Conservation (phyloP, 2,113 vertebrate species). For the Dicaeum eximium region DNA sequence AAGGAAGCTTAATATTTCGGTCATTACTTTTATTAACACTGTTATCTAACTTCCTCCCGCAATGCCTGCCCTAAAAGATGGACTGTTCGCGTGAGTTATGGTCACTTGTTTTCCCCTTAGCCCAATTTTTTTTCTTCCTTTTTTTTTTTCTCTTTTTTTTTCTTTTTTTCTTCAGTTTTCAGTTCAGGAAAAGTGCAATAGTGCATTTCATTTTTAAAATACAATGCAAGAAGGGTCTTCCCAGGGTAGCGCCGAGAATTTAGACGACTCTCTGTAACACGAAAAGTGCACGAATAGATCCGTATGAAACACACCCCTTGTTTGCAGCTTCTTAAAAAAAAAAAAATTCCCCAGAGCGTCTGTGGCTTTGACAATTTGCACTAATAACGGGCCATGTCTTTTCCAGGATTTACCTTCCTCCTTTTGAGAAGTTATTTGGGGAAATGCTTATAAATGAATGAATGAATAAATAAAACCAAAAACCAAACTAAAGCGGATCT, state of each 20-base stretch:
- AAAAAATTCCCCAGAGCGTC: background rate
- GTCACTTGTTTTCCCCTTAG: background rate
- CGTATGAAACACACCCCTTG: background rate
- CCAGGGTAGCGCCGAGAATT: background rate
- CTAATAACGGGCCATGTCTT: background rate
- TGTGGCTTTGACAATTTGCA: background rate
- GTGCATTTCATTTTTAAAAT: background rate
- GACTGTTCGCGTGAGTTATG: background rate
- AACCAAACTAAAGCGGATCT: background rate
- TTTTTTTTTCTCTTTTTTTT: no score
- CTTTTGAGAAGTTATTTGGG: background rate
- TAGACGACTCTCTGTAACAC: background rate
- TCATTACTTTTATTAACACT: background rate
- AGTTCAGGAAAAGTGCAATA: background rate
- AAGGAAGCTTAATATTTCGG: background rate
- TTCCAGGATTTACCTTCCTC: background rate
- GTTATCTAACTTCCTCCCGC: background rate
- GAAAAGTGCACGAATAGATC: background rate
- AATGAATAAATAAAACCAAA: background rate
- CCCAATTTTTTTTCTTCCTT: rapidly evolving
- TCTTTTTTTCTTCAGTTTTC: background rate
- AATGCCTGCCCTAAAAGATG: background rate
- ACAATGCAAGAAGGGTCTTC: background rate
- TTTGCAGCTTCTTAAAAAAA: background rate
- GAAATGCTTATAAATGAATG: background rate